Evolutionary conservation across 2,113 vertebrate species (phyloP).

Genomic region (Nothobranchius furzeri): DNA sequence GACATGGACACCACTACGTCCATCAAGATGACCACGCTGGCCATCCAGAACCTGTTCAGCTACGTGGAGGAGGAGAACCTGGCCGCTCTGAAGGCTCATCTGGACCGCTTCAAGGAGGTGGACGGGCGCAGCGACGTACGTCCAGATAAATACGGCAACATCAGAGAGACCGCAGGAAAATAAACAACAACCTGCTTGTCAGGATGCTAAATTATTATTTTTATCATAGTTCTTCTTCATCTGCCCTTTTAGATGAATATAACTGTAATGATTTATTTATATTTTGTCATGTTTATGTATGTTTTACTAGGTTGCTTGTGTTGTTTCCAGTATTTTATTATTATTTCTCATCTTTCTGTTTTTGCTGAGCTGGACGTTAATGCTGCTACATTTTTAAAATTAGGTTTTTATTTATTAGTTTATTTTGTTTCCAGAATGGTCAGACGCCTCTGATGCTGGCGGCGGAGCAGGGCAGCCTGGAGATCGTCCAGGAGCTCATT

Average conservation of each 20-base stretch:
- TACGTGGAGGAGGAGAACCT: constrained; percentile 98
- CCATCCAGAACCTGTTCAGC: constrained; percentile 93
- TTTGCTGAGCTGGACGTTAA: no score
- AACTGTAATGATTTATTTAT: no score
- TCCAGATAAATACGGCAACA: neutral
- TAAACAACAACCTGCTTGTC: no score
- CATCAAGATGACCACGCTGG: constrained; percentile 90
- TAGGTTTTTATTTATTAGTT: neutral
- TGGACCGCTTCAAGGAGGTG: constrained; percentile 97
- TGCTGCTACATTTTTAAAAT: no score
- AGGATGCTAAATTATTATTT: no score
- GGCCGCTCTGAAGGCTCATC: constrained; percentile 85
- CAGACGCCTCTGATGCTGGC: constrained; percentile 97
- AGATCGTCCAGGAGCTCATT: constrained; percentile 94
- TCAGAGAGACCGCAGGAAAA: no score
- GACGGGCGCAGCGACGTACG: constrained; percentile 96
- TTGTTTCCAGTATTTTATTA: no score
- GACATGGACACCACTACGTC: constrained; percentile 81
- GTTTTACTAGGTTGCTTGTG: no score
- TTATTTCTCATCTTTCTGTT: no score
- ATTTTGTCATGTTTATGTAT: no score
- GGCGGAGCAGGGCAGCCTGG: constrained; percentile 94
- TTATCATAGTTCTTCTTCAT: no score
- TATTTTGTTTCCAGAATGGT: constrained; percentile 81
- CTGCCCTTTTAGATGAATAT: no score